Base-by-base conservation (phyloP, 2,797 vertebrate species). In the Thamnophis elegans region DNA sequence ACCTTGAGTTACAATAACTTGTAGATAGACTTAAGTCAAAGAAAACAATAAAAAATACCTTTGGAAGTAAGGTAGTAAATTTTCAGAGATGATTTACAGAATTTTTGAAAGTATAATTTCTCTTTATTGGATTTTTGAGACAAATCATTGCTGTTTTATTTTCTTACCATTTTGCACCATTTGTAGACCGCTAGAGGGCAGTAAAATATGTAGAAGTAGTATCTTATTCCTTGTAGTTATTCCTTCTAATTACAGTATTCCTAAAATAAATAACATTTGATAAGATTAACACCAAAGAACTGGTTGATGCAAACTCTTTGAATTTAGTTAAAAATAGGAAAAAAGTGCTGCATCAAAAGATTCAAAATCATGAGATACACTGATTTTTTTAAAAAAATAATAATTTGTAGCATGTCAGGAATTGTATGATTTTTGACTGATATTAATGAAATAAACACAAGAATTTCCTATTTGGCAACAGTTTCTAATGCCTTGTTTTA, bases 141-240 rank as follows among this genome's bases (percentile, higher is more conserved):
- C 18, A 89, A 47, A 36, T 10, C 25, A 82, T 25, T 55, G 10
- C 32, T 18, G 13, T 89, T 68, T 65, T 32, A 51, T 47, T 92
- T 32, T 68, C 14, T 55, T 91, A 16, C 4, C 25, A 56, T 12
- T 90, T 62, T 86, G n/a, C 28, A 47, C 11, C 60, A 68, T 4
- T 47, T 89, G 1, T 65, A 56, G 28, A 85, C 95, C 96, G 93
- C 96, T 91, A 91, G 96, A 96, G 96, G 97, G 96, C 96, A 96
- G 96, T 93, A 96, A 88, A 93, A 73, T 95, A 92, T 91, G 55
- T 55, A 91, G 58, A 0, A 62, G 58, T 59, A 89, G 18, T 73
- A 58, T 32, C 22, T 16, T 89, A 28, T 56, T 22, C 20, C 32
- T 36, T 78, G 73, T 78, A 78, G 18, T 73, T 73, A 32, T 32